A percentile compares a stretch with the other conserved stretches of the same genome.
Evolutionary conservation across 2,113 vertebrate species (phyloP).

Genomic region (Bettongia penicillata): DNA sequence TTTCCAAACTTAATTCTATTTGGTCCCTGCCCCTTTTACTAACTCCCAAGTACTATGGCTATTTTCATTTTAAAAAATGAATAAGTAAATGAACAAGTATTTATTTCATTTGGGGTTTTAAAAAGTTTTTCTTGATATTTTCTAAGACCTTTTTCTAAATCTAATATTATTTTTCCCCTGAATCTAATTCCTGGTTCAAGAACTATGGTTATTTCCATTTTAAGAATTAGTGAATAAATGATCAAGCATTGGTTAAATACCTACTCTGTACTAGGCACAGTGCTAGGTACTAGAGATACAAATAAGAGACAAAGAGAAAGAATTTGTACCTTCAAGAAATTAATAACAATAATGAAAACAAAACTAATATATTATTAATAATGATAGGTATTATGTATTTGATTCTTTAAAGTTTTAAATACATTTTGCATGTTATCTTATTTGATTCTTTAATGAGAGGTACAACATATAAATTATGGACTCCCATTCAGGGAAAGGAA

Average conservation of each 20-base stretch:
- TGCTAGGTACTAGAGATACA: neutral
- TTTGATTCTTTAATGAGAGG: neutral
- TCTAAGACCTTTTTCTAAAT: no score
- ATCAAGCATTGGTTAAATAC: conserved; percentile 3
- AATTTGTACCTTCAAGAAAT: neutral
- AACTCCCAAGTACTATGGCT: no score
- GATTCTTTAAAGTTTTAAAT: neutral
- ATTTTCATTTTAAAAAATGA: no score
- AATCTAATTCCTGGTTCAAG: no score
- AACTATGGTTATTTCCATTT: no score
- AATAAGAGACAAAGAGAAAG: neutral
- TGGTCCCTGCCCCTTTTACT: neutral
- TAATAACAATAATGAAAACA: neutral
- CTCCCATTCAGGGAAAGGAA: neutral
- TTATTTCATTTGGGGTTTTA: no score
- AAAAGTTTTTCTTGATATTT: no score
- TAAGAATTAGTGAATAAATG: neutral
- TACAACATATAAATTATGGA: neutral
- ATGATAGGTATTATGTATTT: neutral
- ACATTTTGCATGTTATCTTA: neutral
- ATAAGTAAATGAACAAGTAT: no score
- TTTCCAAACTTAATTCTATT: neutral
- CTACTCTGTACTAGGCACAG: neutral
- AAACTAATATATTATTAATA: no score
- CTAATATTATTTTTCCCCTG: no score